Evolutionary conservation across 2,113 vertebrate species (phyloP).

Genomic region (Hiodon alosoides): DNA sequence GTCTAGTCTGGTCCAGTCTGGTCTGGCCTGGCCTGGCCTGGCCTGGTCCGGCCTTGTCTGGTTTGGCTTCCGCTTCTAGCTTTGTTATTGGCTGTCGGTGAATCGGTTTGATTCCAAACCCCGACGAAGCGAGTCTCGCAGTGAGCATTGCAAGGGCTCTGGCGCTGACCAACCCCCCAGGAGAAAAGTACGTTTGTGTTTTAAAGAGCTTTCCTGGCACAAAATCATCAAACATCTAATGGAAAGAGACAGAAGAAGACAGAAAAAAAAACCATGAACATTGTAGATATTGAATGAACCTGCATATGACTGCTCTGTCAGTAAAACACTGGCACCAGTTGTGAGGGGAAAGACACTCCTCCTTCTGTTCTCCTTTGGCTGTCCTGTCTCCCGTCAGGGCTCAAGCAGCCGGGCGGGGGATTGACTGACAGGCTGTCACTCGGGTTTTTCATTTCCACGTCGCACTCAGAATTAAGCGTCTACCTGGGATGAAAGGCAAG

Average conservation of each 20-base stretch:
- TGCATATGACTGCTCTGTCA: conserved; percentile 66
- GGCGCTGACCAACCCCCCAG: conserved; percentile 20
- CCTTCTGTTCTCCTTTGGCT: conserved; percentile 59
- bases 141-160: not conserved
- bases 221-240: conserved; percentile 49
- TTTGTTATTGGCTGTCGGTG: no score
- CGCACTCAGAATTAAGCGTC: conserved; percentile 79
- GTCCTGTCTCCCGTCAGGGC: conserved; percentile 72
- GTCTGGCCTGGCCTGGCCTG: no score
- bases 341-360: conserved; percentile 66
- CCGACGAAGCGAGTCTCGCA: not conserved
- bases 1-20: no score
- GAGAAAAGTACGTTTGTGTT: conserved; percentile 22
- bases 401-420: conserved; percentile 61
- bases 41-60: no score
- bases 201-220: conserved; percentile 35
- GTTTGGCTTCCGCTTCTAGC: no score
- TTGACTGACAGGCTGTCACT: conserved; percentile 76
- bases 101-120: no score
- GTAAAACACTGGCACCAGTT: conserved; percentile 60
- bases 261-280: conserved; percentile 52
- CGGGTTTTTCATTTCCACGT: conserved; percentile 66
- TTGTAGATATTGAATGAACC: conserved; percentile 68
- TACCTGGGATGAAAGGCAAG: conserved; percentile 73
- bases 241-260: conserved; percentile 60